These are phyloP conservation scores for Chrosomus eos DNA, from an alignment of 2,797 vertebrate species.

Conservation along the genomic window DNA sequence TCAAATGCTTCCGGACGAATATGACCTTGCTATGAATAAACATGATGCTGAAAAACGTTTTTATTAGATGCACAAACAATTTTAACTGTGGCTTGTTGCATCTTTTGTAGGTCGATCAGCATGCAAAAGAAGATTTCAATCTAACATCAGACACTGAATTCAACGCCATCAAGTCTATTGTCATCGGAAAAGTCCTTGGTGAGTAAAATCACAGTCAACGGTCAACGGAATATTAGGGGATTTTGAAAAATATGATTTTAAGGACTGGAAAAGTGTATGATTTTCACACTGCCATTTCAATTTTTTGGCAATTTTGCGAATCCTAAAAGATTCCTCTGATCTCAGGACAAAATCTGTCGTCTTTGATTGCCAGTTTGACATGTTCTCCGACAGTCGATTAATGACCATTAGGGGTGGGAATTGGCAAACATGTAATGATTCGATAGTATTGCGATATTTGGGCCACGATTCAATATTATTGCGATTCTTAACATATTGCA, in stretches of 20 bases:
- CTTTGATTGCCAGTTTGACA: not conserved
- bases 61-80: not conserved
- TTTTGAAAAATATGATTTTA: not conserved
- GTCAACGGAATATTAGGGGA: not conserved
- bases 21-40: conserved; percentile 50
- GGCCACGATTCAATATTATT: too few species aligned
- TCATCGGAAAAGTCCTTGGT: conserved; percentile 88
- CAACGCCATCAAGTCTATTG: conserved; percentile 83
- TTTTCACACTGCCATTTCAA: not conserved
- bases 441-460: too few species aligned
- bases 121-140: conserved; percentile 80
- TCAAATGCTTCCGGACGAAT: conserved; percentile 55
- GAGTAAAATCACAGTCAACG: conserved; percentile 64
- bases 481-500: too few species aligned
- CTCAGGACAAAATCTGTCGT: not conserved
- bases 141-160: conserved; percentile 86
- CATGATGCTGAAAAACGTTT: conserved; percentile 5
- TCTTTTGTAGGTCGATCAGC: conserved; percentile 84
- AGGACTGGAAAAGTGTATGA: not conserved
- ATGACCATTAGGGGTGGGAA: too few species aligned
- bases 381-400: not conserved
- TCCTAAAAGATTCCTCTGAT: not conserved
- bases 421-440: too few species aligned
- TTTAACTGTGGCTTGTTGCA: not conserved
- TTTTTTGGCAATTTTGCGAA: not conserved